These are phyloP conservation scores for Chironomus tepperi DNA, from an alignment of 1,140 invertebrate species.

Conservation along the genomic window DNA sequence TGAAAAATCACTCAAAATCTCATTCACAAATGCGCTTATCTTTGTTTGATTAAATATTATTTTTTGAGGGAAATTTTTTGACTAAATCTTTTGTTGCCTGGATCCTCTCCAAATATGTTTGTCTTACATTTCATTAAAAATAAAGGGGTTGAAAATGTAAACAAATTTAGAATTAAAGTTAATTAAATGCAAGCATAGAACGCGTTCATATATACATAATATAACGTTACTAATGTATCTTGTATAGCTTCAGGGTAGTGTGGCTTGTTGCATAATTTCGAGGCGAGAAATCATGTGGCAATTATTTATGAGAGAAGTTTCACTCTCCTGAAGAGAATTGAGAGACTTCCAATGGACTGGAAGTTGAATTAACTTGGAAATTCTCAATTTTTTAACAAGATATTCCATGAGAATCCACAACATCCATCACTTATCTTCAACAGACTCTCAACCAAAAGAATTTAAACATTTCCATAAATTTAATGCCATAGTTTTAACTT, in stretches of 20 bases:
- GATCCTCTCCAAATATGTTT: background rate
- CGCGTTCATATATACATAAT: slow-evolving; percentile 3
- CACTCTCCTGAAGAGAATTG: too few species aligned
- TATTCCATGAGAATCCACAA: too few species aligned
- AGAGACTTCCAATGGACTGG: too few species aligned
- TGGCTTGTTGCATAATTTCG: slow-evolving; percentile 5
- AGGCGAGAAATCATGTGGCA: background rate
- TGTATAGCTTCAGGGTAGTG: background rate
- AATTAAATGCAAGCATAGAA: background rate
- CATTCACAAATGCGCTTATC: slow-evolving; percentile 21
- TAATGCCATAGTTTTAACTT: too few species aligned
- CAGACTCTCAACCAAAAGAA: too few species aligned
- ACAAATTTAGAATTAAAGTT: slow-evolving; percentile 6
- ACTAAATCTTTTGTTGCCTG: too few species aligned
- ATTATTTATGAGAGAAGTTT: background rate
- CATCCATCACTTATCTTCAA: too few species aligned
- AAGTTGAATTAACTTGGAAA: too few species aligned
- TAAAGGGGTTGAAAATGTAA: slow-evolving; percentile 16
- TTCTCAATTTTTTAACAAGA: too few species aligned
- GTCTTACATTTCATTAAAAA: background rate
- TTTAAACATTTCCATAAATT: too few species aligned
- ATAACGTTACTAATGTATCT: background rate
- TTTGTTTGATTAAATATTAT: background rate
- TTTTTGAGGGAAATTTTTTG: background rate
- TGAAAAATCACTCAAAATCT: slow-evolving; percentile 2